phyloP scores from a whole-genome alignment of 2,888 invertebrate genomes.

The Meliscaeva auricollis region DNA sequence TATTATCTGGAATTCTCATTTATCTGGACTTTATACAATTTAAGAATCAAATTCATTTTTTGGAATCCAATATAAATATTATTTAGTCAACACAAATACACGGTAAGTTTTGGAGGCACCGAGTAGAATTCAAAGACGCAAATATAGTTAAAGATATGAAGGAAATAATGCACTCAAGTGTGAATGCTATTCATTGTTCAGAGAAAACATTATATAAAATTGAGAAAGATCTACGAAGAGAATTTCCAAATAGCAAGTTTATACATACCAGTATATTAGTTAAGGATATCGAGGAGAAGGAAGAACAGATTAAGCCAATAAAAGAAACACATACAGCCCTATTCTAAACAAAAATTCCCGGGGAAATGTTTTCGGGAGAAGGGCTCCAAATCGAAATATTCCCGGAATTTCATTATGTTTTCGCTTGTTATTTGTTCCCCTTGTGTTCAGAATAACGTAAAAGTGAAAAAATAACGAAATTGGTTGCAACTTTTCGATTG shows the following conservation, averaged over 20 bases:
- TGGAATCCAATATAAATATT: conserved; percentile 9
- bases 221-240: neutral
- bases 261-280: conserved; percentile 7
- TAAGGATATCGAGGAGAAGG: neutral
- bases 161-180: conserved; percentile 4
- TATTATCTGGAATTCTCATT: no score
- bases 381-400: no score
- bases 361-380: no score
- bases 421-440: no score
- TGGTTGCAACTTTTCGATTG: no score
- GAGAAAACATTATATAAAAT: conserved; percentile 6
- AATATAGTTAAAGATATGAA: conserved; percentile 9
- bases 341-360: no score
- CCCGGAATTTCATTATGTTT: no score
- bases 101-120: conserved; percentile 13
- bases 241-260: conserved; percentile 4
- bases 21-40: no score
- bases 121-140: neutral
- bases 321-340: conserved; percentile 19
- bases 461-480: no score
- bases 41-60: neutral
- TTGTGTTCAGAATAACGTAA: no score
- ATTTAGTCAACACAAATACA: conserved; percentile 8
- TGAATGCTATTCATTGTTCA: conserved; percentile 8
- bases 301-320: conserved; percentile 11